phyloP scores from a whole-genome alignment of 2,888 invertebrate species.

The Apomyelois bistriatella region DNA sequence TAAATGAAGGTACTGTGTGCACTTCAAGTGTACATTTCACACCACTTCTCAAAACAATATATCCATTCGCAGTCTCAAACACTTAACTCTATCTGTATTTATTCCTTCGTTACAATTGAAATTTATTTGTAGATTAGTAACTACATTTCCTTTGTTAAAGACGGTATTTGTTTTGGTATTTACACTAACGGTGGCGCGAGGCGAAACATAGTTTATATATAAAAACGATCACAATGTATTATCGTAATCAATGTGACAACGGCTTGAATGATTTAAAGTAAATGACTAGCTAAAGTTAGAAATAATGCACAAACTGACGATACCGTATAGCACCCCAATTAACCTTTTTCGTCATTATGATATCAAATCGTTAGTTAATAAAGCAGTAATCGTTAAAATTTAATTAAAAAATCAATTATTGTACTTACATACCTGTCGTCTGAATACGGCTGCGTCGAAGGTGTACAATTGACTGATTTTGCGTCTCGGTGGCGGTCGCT shows the following conservation, averaged over 20 bases:
- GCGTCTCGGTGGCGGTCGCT: constrained; percentile 25
- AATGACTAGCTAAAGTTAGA: constrained; percentile 24
- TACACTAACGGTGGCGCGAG: too few species aligned
- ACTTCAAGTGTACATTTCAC: background rate
- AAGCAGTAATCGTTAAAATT: constrained; percentile 43
- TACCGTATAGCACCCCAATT: constrained; percentile 25
- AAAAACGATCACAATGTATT: too few species aligned
- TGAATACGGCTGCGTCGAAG: constrained; percentile 42
- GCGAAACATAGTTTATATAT: too few species aligned
- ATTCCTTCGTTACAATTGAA: too few species aligned
- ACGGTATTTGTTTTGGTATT: too few species aligned
- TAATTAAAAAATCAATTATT: constrained; percentile 36
- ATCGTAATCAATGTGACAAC: background rate
- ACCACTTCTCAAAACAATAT: background rate
- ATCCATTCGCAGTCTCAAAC: background rate
- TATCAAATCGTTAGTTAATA: constrained; percentile 26
- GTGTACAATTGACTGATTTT: constrained; percentile 48
- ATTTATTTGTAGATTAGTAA: too few species aligned
- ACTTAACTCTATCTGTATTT: background rate
- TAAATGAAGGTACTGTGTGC: background rate
- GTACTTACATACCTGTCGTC: constrained; percentile 43
- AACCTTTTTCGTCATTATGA: constrained; percentile 27
- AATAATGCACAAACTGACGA: constrained; percentile 27
- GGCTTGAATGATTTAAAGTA: constrained; percentile 17
- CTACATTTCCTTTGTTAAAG: too few species aligned